Conservation (phyloP, 2,888 invertebrate species). For the Drosophila melanocephala region DNA sequence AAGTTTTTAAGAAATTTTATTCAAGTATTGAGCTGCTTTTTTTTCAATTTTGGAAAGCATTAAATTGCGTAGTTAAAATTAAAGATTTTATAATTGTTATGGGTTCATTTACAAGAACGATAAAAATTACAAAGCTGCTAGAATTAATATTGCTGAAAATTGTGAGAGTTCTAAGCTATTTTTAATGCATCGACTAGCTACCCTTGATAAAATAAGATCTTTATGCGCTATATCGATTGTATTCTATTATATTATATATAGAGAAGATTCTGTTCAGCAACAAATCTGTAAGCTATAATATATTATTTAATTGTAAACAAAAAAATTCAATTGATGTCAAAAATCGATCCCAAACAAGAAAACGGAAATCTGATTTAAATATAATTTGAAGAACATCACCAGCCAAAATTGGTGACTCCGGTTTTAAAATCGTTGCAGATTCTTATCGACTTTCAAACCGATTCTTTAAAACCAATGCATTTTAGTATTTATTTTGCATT, state of each 20-base stretch:
- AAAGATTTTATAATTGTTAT: background rate
- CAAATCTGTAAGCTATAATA: too few species aligned
- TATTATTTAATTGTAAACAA: background rate
- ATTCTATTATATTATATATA: too few species aligned
- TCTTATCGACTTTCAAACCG: background rate
- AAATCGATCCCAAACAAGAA: too few species aligned
- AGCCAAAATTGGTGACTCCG: accelerated
- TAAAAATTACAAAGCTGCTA: too few species aligned
- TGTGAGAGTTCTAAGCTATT: too few species aligned
- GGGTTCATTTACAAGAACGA: too few species aligned
- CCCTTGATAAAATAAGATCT: too few species aligned
- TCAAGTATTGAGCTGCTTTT: background rate
- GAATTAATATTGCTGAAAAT: too few species aligned
- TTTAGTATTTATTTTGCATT: background rate
- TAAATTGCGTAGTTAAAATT: background rate
- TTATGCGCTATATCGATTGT: too few species aligned
- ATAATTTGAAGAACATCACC: background rate
- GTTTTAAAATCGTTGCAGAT: background rate
- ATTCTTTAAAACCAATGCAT: background rate
- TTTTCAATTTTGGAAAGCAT: background rate
- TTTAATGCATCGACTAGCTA: too few species aligned
- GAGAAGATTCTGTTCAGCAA: too few species aligned
- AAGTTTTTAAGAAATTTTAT: background rate
- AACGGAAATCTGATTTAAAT: background rate
- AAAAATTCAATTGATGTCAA: too few species aligned